phyloP scores from a whole-genome alignment of 2,797 vertebrate genomes.

The Sebastes hubbsi region DNA sequence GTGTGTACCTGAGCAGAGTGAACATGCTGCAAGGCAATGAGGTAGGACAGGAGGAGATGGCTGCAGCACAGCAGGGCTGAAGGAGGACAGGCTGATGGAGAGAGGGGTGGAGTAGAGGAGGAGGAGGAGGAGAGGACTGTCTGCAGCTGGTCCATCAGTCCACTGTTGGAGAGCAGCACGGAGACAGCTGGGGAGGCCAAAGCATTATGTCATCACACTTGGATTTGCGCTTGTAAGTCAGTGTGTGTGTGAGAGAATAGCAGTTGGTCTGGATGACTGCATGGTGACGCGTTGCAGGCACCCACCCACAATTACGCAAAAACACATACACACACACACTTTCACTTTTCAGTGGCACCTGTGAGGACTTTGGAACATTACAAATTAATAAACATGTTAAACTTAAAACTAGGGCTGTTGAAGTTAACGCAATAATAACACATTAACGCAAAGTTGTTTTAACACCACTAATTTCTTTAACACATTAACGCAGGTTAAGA shows the following conservation, averaged over 20 bases:
- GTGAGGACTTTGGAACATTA: not conserved
- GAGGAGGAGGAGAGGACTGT: conserved; percentile 77
- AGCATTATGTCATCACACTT: conserved; percentile 37
- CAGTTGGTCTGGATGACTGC: conserved; percentile 35
- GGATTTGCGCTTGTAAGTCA: conserved; percentile 5
- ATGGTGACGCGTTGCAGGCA: not conserved
- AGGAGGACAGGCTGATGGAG: conserved; percentile 53
- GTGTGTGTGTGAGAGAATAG: not conserved
- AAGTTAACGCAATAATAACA: too few species aligned
- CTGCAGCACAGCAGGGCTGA: conserved; percentile 84
- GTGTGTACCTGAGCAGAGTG: conserved; percentile 88
- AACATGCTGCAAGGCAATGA: conserved; percentile 85
- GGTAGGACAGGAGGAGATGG: conserved; percentile 88
- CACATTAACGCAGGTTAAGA: too few species aligned
- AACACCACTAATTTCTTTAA: too few species aligned
- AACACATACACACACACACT: not conserved
- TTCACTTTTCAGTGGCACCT: not conserved
- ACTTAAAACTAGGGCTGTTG: not conserved
- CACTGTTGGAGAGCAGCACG: conserved; percentile 88
- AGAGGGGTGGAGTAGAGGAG: conserved; percentile 34
- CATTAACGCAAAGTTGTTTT: too few species aligned
- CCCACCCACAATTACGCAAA: not conserved
- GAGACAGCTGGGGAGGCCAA: conserved; percentile 83
- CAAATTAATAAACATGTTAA: not conserved
- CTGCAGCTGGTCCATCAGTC: conserved; percentile 90